Conservation (phyloP, 2,113 vertebrate species). For the Cavia aperea region DNA sequence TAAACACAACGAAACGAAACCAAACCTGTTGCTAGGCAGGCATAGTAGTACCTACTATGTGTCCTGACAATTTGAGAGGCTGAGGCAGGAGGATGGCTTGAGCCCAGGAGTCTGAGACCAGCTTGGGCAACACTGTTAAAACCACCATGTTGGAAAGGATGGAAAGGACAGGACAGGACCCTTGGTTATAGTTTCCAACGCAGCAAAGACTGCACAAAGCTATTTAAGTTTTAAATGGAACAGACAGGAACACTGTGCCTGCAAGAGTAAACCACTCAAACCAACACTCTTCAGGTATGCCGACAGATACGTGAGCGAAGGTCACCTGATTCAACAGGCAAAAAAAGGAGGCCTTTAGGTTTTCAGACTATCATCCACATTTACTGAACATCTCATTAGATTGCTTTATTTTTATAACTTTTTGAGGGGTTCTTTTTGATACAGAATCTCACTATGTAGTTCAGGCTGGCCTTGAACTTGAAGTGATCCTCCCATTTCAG, state of each 20-base stretch:
- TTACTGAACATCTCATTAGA: background rate
- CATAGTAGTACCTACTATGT: background rate
- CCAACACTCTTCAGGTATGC: background rate
- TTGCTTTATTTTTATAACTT: constrained; percentile 32
- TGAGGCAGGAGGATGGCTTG: background rate
- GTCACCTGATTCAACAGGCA: background rate
- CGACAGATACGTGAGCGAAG: background rate
- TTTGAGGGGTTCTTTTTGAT: background rate
- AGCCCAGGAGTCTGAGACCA: background rate
- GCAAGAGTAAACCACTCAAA: background rate
- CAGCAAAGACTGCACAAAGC: background rate
- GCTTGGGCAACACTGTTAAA: background rate
- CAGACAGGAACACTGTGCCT: background rate
- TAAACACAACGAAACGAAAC: background rate
- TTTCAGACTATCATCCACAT: background rate
- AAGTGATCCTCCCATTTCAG: background rate
- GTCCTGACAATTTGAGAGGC: background rate
- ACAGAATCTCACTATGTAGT: background rate
- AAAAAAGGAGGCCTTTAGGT: background rate
- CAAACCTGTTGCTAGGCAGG: background rate
- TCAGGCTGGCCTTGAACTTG: background rate
- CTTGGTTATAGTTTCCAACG: background rate
- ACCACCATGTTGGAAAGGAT: background rate
- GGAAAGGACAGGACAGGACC: background rate
- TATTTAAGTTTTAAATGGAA: constrained; percentile 10